Conservation (phyloP, 23 tunicate genomes). For the Styela clava region DNA sequence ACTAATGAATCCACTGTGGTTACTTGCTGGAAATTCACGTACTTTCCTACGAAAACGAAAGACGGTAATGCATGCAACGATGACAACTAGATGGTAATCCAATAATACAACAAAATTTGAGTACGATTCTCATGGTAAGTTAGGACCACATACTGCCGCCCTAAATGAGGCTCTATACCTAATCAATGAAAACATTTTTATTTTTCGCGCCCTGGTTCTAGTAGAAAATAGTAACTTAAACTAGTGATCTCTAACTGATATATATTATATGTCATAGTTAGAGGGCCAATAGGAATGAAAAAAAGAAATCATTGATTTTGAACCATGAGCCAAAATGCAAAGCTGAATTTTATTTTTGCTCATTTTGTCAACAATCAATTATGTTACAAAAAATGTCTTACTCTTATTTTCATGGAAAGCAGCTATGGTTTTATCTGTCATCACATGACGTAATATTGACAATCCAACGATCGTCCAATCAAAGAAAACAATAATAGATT, state of each 20-base stretch:
- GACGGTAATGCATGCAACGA: neutral
- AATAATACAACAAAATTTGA: neutral
- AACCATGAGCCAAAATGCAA: too few species aligned
- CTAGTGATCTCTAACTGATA: too few species aligned
- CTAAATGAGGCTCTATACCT: too few species aligned
- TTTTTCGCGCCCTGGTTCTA: too few species aligned
- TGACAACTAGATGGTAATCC: neutral
- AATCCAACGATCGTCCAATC: conserved; percentile 72
- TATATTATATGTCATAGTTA: too few species aligned
- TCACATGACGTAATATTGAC: conserved; percentile 37
- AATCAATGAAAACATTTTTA: too few species aligned
- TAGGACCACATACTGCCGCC: too few species aligned
- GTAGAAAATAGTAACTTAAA: too few species aligned
- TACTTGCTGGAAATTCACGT: conserved; percentile 95
- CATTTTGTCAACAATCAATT: too few species aligned
- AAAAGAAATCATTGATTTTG: too few species aligned
- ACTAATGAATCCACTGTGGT: conserved; percentile 63
- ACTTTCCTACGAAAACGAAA: conserved; percentile 55
- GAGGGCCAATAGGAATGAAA: too few species aligned
- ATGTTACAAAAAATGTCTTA: conserved; percentile 35
- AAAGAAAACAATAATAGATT: conserved; percentile 37
- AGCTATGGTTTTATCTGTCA: conserved; percentile 41
- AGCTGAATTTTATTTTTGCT: too few species aligned
- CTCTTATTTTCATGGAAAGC: conserved; percentile 79
- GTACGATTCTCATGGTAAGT: neutral